Percentiles rank a stretch among this genome's conserved stretches.
Evolutionary conservation across 2,797 vertebrate genomes (phyloP).

Genomic region (Stomatorhinus walkeri): DNA sequence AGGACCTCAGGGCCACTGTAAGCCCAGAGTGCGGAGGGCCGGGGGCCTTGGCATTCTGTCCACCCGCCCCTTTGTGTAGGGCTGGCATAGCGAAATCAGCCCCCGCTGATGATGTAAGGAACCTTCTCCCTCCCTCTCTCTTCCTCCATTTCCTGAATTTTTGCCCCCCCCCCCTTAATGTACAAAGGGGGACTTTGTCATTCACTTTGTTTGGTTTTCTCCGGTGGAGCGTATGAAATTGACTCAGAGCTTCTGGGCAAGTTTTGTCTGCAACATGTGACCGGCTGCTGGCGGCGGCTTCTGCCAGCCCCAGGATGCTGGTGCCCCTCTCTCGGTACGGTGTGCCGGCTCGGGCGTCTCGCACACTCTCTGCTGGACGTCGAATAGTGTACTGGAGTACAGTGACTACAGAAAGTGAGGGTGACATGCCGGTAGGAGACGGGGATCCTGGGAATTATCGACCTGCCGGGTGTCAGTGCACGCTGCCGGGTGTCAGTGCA

Average conservation of each 20-base stretch:
- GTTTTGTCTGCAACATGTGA: not conserved
- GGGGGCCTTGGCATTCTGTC: not conserved
- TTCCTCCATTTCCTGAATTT: slow-evolving; percentile 24
- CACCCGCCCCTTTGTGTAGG: not conserved
- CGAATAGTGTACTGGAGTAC: not conserved
- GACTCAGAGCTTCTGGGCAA: slow-evolving; percentile 41
- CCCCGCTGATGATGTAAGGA: not conserved
- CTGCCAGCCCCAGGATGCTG: not conserved
- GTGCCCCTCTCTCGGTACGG: not conserved
- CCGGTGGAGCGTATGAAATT: slow-evolving; percentile 29
- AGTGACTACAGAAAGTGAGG: not conserved
- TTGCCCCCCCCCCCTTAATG: slow-evolving; percentile 25
- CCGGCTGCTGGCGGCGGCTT: not conserved
- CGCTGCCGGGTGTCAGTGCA: not conserved
- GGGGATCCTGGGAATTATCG: not conserved
- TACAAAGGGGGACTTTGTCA: not conserved
- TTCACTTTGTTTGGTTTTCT: slow-evolving; percentile 34
- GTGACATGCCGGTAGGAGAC: slow-evolving; percentile 21
- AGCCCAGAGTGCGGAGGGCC: not conserved
- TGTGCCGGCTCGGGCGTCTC: not conserved
- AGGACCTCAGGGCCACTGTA: not conserved
- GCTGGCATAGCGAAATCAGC: not conserved
- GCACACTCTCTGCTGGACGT: not conserved
- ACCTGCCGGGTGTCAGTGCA: not conserved
- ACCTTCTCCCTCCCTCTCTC: not conserved